phyloP scores from a whole-genome alignment of 2,113 vertebrate species.

The Prionailurus viverrinus region DNA sequence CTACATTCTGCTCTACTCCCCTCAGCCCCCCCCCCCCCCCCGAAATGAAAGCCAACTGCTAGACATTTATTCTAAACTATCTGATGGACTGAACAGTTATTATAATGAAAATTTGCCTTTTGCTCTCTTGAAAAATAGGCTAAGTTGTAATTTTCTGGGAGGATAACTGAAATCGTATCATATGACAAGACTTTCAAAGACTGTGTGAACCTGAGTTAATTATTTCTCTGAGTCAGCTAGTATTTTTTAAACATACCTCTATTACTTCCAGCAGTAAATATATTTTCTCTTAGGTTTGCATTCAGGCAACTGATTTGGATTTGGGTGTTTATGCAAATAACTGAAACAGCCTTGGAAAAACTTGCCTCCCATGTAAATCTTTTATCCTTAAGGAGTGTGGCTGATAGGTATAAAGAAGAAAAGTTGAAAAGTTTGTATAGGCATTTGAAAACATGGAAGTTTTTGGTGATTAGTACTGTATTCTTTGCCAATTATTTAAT shows the following conservation, averaged over 20 bases:
- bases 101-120: slow-evolving; percentile 60
- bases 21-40: too few species aligned
- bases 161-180: slow-evolving; percentile 42
- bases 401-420: background rate
- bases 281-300: slow-evolving; percentile 48
- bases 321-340: slow-evolving; percentile 53
- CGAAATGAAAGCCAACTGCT: slow-evolving; percentile 39
- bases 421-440: slow-evolving; percentile 19
- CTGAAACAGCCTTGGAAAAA: slow-evolving; percentile 41
- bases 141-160: slow-evolving; percentile 62
- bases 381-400: background rate
- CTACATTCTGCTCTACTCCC: background rate
- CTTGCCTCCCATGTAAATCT: slow-evolving; percentile 24
- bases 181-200: slow-evolving; percentile 59
- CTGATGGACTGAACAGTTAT: background rate
- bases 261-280: background rate
- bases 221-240: slow-evolving; percentile 66
- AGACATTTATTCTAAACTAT: slow-evolving; percentile 51
- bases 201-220: slow-evolving; percentile 55
- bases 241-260: slow-evolving; percentile 42
- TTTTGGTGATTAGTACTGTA: background rate
- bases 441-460: background rate
- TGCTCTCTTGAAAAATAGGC: slow-evolving; percentile 59
- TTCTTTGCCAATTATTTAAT: slow-evolving; percentile 41
- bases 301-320: slow-evolving; percentile 38